Base-by-base conservation (phyloP, 2,888 invertebrate genomes). In the Ophion ventricosus region DNA sequence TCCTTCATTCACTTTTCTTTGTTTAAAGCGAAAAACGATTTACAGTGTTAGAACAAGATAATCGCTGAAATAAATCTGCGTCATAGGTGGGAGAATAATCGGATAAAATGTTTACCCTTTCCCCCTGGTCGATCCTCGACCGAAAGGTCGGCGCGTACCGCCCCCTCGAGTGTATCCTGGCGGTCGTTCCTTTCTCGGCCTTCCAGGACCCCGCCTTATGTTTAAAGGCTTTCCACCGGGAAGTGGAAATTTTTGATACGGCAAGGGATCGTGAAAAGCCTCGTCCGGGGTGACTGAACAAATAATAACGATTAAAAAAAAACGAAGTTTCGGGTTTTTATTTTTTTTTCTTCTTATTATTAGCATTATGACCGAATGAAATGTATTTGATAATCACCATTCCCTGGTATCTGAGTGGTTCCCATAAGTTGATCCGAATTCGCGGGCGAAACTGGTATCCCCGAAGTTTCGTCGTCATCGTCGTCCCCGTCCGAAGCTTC, bases 401-500 rank as follows among this genome's bases (percentile, higher is more conserved):
- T 92, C 84, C 92, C 91, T 86, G 92, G 89, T 87, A 90, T 91
- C 80, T 92, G 88, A 87, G 88, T 85, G 76, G 90, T 88, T 80
- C 92, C 91, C 80, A 92, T 91, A 87, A 93, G 87, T 82, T 93
- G 93, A 88, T 93, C 93, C 14, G 93, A 93, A 84, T 92, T 93
- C 59, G 94, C 94, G 72, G 94, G 94, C 72, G 94, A 94, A 83
- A 94, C 91, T 70, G 94, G 94, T 88, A 95, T 94, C 74, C 94
- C 94, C 79, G 94, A 93, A 86, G 94, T 93, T 85, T 95, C 95
- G 85, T 95, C 95, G 88, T 95, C 96, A 92, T 96, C 96, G 88
- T 96, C 96, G 89, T 96, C 96, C 84, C 96, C 95, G 91, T 97
- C 96, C 61, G 96, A 96, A 86, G 96, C 96, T 89, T 96, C 96